Percentiles rank a stretch among this genome's conserved stretches.
Conservation (phyloP, 1,140 invertebrate species). For the Drosophila lacertosa region DNA sequence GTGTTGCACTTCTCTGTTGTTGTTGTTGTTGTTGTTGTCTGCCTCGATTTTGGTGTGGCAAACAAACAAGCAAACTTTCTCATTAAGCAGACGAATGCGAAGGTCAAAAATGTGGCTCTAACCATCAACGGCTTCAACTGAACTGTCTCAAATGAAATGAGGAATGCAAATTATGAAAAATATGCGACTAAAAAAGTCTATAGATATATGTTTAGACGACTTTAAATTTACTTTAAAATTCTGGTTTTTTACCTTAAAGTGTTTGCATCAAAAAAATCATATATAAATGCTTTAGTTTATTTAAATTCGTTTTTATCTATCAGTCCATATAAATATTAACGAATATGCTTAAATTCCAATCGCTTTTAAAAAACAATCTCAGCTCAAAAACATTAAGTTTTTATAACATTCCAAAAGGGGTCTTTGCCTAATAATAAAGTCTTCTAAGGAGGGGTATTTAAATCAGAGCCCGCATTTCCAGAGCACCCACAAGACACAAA, state of each 20-base stretch:
- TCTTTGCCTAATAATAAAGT: conserved; percentile 1
- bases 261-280: too few species aligned
- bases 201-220: background rate
- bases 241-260: too few species aligned
- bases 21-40: conserved; percentile 17
- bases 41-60: conserved; percentile 26
- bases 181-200: background rate
- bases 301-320: background rate
- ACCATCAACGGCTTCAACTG: conserved; percentile 11
- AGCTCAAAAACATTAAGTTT: conserved; percentile 1
- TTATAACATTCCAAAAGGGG: conserved; percentile 6
- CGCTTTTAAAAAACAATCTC: background rate
- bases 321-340: background rate
- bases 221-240: too few species aligned
- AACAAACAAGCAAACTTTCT: conserved; percentile 59
- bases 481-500: conserved; percentile 37
- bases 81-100: conserved; percentile 58
- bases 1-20: too few species aligned
- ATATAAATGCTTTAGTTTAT: background rate
- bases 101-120: conserved; percentile 32
- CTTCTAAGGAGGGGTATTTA: conserved; percentile 21
- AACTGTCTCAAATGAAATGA: conserved; percentile 1
- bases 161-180: background rate
- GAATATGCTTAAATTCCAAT: background rate
- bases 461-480: conserved; percentile 23